These are phyloP conservation scores for Willisornis vidua DNA, from an alignment of 2,113 vertebrate genomes.

Conservation along the genomic window DNA sequence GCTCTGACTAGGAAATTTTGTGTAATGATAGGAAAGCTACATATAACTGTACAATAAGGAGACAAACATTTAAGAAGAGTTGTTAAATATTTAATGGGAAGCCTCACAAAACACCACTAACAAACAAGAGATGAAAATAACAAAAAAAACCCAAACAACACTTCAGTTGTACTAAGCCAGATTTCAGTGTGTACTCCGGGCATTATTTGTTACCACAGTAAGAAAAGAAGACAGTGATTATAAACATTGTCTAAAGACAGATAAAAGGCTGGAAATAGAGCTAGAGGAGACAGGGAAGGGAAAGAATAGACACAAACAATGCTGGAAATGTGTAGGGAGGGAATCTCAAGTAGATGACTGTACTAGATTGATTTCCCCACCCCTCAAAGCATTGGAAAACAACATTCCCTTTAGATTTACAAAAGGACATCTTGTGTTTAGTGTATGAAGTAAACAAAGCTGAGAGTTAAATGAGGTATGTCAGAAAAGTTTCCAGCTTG, in stretches of 20 bases:
- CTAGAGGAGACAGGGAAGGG: neutral
- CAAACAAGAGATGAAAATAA: neutral
- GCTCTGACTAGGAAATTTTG: neutral
- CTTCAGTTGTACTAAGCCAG: fast-evolving
- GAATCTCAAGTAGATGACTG: neutral
- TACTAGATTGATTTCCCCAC: neutral
- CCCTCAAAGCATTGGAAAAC: neutral
- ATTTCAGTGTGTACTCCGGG: neutral
- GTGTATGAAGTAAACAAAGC: neutral
- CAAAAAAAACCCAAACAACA: neutral
- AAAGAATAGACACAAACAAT: neutral
- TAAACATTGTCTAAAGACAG: neutral
- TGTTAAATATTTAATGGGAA: neutral
- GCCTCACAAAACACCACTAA: neutral
- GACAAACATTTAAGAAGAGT: neutral
- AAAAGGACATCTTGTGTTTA: neutral
- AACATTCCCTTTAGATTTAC: neutral
- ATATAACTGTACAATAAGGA: neutral
- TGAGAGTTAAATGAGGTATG: neutral
- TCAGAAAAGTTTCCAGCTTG: neutral
- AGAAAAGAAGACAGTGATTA: neutral
- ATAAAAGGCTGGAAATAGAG: neutral
- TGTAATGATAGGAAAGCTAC: neutral
- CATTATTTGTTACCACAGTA: neutral
- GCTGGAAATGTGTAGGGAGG: neutral